These are phyloP conservation scores for Parauchenoglanis ngamensis DNA, from an alignment of 2,797 vertebrate species.

Conservation along the genomic window DNA sequence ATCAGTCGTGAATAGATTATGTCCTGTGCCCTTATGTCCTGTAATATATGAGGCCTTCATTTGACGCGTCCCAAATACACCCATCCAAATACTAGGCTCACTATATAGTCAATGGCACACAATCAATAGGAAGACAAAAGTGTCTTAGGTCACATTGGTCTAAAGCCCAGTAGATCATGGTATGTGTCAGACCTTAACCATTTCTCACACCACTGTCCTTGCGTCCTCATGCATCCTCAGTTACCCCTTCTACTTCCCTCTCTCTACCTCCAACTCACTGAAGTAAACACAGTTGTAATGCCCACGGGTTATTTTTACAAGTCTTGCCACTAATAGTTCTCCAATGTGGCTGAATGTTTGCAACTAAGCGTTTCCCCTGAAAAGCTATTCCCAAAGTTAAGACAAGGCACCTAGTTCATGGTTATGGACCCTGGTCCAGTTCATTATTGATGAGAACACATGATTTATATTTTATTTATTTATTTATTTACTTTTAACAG, in stretches of 20 bases:
- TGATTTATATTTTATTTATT: too few relatives aligned
- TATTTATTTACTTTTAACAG: neutral
- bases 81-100: conserved; percentile 30
- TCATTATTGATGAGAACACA: neutral
- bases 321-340: neutral
- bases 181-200: conserved; percentile 33
- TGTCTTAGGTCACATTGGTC: conserved; percentile 37
- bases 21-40: conserved; percentile 43
- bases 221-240: conserved; percentile 13
- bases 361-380: neutral
- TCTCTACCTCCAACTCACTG: neutral
- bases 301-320: neutral
- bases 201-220: conserved; percentile 48
- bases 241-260: neutral
- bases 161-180: conserved; percentile 31
- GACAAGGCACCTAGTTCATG: neutral
- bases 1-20: conserved; percentile 14
- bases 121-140: conserved; percentile 45
- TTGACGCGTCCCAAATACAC: conserved; percentile 48
- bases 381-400: neutral
- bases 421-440: neutral
- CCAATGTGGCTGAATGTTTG: neutral
- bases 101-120: conserved; percentile 31
- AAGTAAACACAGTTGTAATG: neutral
- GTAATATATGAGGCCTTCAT: conserved; percentile 44